Evolutionary conservation across 2,888 invertebrate genomes (phyloP).

Genomic region (Andrena dorsata): DNA sequence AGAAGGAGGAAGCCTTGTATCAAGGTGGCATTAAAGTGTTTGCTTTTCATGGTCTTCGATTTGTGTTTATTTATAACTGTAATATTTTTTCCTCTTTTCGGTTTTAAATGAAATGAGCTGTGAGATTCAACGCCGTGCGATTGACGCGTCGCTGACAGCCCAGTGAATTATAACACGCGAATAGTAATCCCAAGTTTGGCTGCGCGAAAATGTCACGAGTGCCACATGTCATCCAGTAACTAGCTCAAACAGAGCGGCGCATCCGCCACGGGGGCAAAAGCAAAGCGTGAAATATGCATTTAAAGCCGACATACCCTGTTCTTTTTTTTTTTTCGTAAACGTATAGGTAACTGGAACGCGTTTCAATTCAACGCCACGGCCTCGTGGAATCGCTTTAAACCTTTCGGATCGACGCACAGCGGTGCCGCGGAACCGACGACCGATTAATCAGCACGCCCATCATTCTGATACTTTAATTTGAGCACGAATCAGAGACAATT

Average conservation of each 20-base stretch:
- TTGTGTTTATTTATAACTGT: not conserved
- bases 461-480: not conserved
- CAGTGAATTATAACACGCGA: slow-evolving; percentile 26
- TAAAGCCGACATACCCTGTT: slow-evolving; percentile 44
- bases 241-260: slow-evolving; percentile 12
- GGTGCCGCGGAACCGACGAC: not conserved
- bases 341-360: slow-evolving; percentile 4
- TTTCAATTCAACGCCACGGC: slow-evolving; percentile 38
- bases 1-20: too few relatives aligned
- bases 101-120: not conserved
- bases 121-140: not conserved
- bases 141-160: slow-evolving; percentile 13
- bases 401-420: not conserved
- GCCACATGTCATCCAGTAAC: slow-evolving; percentile 10
- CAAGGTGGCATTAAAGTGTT: too few relatives aligned
- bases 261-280: slow-evolving; percentile 4
- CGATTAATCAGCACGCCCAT: not conserved
- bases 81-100: not conserved
- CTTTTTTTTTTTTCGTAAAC: not conserved
- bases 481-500: not conserved
- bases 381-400: slow-evolving; percentile 16
- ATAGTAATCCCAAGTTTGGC: slow-evolving; percentile 2
- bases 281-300: slow-evolving; percentile 50
- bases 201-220: slow-evolving; percentile 11
- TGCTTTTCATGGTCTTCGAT: not conserved